Conservation (phyloP, 2,888 invertebrate genomes). For the Nasonovia ribisnigri region DNA sequence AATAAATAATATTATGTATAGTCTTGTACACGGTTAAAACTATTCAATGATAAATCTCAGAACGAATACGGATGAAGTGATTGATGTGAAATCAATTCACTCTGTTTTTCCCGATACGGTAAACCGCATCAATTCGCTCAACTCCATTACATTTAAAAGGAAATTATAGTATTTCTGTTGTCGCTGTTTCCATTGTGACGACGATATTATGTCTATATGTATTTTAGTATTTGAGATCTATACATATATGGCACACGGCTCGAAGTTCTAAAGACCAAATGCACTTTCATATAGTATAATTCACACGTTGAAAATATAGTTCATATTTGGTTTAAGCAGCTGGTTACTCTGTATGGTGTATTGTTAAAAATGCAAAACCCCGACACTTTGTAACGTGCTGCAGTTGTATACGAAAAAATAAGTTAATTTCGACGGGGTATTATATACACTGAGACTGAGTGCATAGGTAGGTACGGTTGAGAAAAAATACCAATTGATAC, state of each 20-base stretch:
- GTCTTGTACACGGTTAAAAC: not conserved
- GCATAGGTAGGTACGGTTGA: not conserved
- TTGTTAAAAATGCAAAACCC: not conserved
- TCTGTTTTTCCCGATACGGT: not conserved
- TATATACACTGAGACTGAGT: not conserved
- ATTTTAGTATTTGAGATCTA: not conserved
- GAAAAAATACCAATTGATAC: not conserved
- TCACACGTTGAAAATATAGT: not conserved
- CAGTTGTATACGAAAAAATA: not conserved
- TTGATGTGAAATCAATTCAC: slow-evolving; percentile 16
- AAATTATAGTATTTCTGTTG: slow-evolving; percentile 11
- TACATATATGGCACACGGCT: not conserved
- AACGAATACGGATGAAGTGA: not conserved
- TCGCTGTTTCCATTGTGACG: slow-evolving; percentile 23
- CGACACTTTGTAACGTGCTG: not conserved
- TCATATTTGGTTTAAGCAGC: not conserved
- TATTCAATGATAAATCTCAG: slow-evolving; percentile 2
- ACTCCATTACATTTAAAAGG: slow-evolving; percentile 25
- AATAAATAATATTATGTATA: not conserved
- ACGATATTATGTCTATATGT: not conserved
- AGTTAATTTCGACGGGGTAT: not conserved
- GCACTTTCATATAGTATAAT: slow-evolving; percentile 3
- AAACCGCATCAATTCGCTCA: not conserved
- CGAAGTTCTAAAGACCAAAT: slow-evolving; percentile 23
- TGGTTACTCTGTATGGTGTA: not conserved